Conservation (phyloP, 1,140 invertebrate genomes). For the Cyclina sinensis region DNA sequence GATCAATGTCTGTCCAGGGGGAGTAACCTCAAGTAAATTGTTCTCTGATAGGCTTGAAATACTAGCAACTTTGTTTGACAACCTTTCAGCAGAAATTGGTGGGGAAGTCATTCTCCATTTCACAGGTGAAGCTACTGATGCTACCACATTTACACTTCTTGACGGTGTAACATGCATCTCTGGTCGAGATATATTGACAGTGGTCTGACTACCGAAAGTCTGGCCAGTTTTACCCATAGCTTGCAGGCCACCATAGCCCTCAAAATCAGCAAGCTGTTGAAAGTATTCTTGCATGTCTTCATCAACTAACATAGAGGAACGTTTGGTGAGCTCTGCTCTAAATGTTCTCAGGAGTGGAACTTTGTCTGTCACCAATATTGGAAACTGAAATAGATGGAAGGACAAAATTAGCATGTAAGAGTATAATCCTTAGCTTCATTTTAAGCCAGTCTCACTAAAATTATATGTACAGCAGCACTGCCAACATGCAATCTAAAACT, state of each 20-base stretch:
- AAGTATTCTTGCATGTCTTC: conserved; percentile 85
- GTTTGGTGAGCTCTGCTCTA: conserved; percentile 83
- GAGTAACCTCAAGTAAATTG: conserved; percentile 47
- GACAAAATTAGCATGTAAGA: no score
- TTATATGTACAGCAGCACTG: no score
- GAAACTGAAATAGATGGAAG: conserved; percentile 76
- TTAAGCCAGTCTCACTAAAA: no score
- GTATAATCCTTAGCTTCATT: no score
- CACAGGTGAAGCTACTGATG: conserved; percentile 47
- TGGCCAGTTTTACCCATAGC: conserved; percentile 70
- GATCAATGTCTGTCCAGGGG: conserved; percentile 77
- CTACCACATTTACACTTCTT: conserved; percentile 65
- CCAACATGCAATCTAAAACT: no score
- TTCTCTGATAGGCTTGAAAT: conserved; percentile 73
- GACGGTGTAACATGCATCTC: conserved; percentile 20
- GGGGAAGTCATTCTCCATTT: conserved; percentile 72
- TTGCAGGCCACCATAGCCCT: conserved; percentile 76
- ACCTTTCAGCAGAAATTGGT: conserved; percentile 66
- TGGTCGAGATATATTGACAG: conserved; percentile 29
- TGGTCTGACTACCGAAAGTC: conserved; percentile 70
- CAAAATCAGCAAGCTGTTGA: conserved; percentile 81
- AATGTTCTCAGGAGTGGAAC: conserved; percentile 84
- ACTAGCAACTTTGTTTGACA: conserved; percentile 74
- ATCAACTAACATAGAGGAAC: conserved; percentile 83
- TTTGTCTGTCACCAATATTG: conserved; percentile 82